Evolutionary conservation across 2,113 vertebrate species (phyloP), one percentile per base, ranked within the genome.

Genomic region (Ceuthmochares aereus): DNA sequence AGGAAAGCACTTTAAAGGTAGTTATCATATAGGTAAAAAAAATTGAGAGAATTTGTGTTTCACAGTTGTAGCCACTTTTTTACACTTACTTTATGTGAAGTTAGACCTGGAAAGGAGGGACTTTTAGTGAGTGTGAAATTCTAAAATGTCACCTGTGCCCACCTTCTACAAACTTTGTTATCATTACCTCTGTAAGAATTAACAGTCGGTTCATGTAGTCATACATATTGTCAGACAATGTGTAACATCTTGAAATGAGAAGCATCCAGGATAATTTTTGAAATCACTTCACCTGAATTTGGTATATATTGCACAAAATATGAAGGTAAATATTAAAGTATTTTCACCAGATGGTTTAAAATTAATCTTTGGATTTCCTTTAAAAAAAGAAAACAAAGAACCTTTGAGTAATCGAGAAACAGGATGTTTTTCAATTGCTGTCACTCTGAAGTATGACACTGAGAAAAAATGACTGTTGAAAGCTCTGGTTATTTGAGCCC

Each of bases 231-330:
- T 94, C 78, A 83, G 75, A 78, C 47, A 29, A 26, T 21, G 58
- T 40, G 34, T 87, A 91, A 93, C 91, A 22, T 62, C 81, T 80
- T 59, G 72, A 93, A 95, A 94, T 85, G 82, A 80, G 87, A 94
- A 82, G 69, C 67, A 93, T 89, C 62, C 49, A 69, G 81, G 78
- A 78, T 87, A 95, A 82, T 59, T 93, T 88, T 8, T 45, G 49
- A 66, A 90, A 95, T 93, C n/a, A 7, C 56, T 68, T 69, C 43
- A 4, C 62, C 78, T 6, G 14, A 89, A 77, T 91, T 89, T 43
- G 32, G 32, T 76, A 30, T 70, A 43, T 68, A 62, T 92, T 76
- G 75, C 76, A 52, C 43, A 95, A 95, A 95, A 93, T 86, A 64
- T 21, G 20, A 81, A 79, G 77, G 77, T 87, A 89, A 92, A 89